These are phyloP conservation scores for Odocoileus hemionus DNA, from an alignment of 2,113 vertebrate species.

Conservation along the genomic window DNA sequence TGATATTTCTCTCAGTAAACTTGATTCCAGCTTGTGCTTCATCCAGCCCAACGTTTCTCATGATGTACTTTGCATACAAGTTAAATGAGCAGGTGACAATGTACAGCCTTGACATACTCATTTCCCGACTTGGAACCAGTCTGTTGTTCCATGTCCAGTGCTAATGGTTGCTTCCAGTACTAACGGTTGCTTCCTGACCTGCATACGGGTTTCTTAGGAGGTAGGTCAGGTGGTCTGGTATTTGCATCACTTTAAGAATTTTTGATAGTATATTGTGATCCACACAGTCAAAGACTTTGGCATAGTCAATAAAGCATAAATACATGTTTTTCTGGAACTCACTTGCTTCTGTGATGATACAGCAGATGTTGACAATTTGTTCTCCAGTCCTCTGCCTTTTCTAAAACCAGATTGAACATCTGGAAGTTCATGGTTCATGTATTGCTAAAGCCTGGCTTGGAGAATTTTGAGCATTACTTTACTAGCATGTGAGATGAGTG, in stretches of 20 bases:
- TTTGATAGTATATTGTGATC: not conserved
- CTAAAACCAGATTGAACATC: not conserved
- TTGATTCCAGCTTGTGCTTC: not conserved
- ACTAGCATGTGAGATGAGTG: not conserved
- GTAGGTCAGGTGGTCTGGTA: not conserved
- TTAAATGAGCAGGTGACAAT: not conserved
- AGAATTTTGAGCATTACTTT: not conserved
- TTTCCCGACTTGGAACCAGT: not conserved
- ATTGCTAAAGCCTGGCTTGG: not conserved
- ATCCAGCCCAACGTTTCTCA: not conserved
- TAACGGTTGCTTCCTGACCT: not conserved
- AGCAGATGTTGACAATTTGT: accelerated
- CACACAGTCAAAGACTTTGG: not conserved
- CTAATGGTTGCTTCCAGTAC: not conserved
- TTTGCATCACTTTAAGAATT: not conserved
- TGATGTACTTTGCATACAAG: not conserved
- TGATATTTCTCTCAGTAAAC: not conserved
- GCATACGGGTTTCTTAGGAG: not conserved
- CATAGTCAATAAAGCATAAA: not conserved
- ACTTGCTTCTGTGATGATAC: not conserved
- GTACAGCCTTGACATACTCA: no score
- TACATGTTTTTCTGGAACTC: not conserved
- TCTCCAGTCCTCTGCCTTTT: not conserved
- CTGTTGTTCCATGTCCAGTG: not conserved
- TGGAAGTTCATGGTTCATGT: accelerated